Percentiles rank a stretch among this genome's conserved stretches.
Evolutionary conservation across 2,888 invertebrate genomes (phyloP).

Genomic region (Agapostemon virescens): DNA sequence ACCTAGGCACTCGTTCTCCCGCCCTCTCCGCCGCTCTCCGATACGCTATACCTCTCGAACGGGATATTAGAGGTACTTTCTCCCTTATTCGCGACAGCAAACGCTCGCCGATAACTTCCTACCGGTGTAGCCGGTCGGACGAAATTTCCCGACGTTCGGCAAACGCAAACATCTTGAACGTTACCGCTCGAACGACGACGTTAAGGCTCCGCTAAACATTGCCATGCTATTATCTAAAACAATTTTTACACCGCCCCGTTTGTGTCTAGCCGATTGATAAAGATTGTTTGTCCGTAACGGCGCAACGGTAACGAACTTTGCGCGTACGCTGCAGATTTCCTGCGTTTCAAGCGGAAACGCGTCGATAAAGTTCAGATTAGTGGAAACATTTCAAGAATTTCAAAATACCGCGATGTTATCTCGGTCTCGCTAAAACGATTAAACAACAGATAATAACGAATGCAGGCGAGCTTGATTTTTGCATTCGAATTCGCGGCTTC

Average conservation of each 20-base stretch:
- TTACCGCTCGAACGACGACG: not conserved
- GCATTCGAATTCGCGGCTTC: too few species aligned
- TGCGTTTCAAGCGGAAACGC: too few species aligned
- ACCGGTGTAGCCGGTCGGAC: not conserved
- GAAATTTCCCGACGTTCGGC: not conserved
- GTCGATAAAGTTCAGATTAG: too few species aligned
- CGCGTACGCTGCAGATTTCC: too few species aligned
- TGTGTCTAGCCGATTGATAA: not conserved
- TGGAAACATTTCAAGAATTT: too few species aligned
- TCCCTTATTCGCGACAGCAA: not conserved
- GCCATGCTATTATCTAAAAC: not conserved
- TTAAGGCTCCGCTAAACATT: not conserved
- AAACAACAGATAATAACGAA: too few species aligned
- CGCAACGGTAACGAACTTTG: too few species aligned
- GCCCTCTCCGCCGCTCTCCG: not conserved
- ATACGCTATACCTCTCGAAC: not conserved
- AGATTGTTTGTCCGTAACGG: too few species aligned
- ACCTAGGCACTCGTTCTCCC: not conserved
- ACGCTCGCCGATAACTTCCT: not conserved
- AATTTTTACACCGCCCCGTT: too few species aligned
- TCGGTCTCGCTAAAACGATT: too few species aligned
- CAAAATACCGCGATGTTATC: too few species aligned
- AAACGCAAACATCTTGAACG: not conserved
- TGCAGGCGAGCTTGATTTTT: too few species aligned
- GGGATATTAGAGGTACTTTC: not conserved